A percentile compares a stretch with the other conserved stretches of the same genome.
Conservation (phyloP, 2,113 vertebrate species). For the Ameiurus melas region DNA sequence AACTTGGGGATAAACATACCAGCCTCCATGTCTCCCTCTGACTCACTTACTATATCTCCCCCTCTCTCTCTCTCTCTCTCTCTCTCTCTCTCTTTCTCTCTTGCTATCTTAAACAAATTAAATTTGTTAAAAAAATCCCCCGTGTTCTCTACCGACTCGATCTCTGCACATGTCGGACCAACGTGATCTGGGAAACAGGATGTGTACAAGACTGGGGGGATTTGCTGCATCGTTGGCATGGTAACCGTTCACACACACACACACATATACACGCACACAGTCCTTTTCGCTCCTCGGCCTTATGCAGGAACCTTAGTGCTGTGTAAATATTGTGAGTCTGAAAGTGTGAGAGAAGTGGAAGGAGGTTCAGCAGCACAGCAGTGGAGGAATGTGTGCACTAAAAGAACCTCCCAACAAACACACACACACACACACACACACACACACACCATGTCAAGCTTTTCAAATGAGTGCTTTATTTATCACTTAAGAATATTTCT, state of each 20-base stretch:
- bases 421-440: not conserved
- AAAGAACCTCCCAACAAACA: not conserved
- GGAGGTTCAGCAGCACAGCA: not conserved
- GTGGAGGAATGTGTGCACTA: conserved; percentile 41
- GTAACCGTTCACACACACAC: not conserved
- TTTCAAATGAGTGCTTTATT: not conserved
- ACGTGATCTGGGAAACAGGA: conserved; percentile 41
- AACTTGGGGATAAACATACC: not conserved
- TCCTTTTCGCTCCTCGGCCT: not conserved
- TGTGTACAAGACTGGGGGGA: conserved; percentile 31
- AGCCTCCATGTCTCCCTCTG: not conserved
- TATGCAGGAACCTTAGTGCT: conserved; percentile 31
- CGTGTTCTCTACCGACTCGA: not conserved
- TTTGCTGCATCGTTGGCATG: not conserved
- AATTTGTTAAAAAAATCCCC: not conserved
- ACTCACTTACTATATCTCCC: not conserved
- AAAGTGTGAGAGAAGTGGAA: not conserved
- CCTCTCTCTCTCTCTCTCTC: not conserved
- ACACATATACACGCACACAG: not conserved
- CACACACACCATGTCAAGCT: not conserved
- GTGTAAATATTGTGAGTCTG: conserved; percentile 49
- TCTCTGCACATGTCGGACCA: conserved; percentile 40
- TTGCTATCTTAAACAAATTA: not conserved
- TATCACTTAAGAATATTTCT: not conserved
- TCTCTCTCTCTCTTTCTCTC: not conserved